Conservation (phyloP, 2,113 vertebrate genomes). For the Phalacrocorax pelagicus region DNA sequence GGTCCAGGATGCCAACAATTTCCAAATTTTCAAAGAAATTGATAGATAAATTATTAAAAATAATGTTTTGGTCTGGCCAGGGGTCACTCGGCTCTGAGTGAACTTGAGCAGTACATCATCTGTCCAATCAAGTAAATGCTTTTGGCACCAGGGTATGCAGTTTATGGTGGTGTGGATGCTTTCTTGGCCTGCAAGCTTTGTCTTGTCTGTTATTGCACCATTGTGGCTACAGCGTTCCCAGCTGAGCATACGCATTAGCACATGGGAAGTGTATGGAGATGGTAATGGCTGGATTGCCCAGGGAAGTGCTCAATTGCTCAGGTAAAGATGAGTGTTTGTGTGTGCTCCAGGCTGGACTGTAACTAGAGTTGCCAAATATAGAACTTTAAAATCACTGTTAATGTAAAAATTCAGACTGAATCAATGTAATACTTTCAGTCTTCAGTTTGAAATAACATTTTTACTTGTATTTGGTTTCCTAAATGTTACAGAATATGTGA, state of each 20-base stretch:
- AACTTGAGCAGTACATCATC: not conserved
- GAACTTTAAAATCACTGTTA: not conserved
- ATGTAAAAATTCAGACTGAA: not conserved
- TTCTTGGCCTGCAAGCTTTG: not conserved
- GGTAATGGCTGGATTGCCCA: not conserved
- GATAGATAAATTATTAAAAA: not conserved
- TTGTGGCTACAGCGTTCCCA: not conserved
- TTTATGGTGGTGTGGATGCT: not conserved
- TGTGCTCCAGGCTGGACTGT: not conserved
- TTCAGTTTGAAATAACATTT: not conserved
- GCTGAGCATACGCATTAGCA: not conserved
- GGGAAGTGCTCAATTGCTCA: not conserved
- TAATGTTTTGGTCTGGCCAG: not conserved
- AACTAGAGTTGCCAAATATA: not conserved
- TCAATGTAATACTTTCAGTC: not conserved
- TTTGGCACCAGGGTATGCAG: not conserved
- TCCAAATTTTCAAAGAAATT: not conserved
- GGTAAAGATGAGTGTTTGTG: not conserved
- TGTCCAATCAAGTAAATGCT: not conserved
- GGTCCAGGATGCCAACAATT: not conserved
- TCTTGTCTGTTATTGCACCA: accelerated
- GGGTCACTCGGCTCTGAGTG: not conserved
- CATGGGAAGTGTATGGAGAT: not conserved
- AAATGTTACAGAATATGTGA: not conserved
- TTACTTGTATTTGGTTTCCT: not conserved